phyloP scores from a whole-genome alignment of 2,888 invertebrate genomes.

The Fragum whitleyi region DNA sequence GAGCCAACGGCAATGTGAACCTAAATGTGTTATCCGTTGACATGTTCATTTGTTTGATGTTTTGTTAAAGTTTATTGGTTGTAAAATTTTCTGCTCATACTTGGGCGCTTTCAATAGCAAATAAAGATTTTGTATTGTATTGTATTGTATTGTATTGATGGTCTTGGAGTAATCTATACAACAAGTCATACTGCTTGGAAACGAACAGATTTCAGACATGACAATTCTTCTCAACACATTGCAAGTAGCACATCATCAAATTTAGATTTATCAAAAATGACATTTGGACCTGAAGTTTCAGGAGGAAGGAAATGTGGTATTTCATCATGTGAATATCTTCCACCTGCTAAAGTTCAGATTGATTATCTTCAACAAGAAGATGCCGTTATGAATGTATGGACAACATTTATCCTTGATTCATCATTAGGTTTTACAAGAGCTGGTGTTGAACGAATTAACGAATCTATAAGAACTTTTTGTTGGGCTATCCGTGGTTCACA shows the following conservation, averaged over 20 bases:
- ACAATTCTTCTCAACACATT: slow-evolving; percentile 7
- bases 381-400: slow-evolving; percentile 29
- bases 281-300: slow-evolving; percentile 23
- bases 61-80: too few relatives aligned
- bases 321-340: slow-evolving; percentile 21
- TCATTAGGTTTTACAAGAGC: slow-evolving; percentile 43
- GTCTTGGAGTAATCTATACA: slow-evolving; percentile 9
- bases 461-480: slow-evolving; percentile 31
- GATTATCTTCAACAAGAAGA: slow-evolving; percentile 26
- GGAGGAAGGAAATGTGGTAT: slow-evolving; percentile 25
- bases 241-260: slow-evolving; percentile 1
- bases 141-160: too few relatives aligned
- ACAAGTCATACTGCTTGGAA: slow-evolving; percentile 1
- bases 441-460: slow-evolving; percentile 42
- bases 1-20: too few relatives aligned
- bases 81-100: too few relatives aligned
- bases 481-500: slow-evolving; percentile 44
- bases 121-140: too few relatives aligned
- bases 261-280: slow-evolving; percentile 24
- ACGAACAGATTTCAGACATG: slow-evolving; percentile 24
- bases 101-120: too few relatives aligned
- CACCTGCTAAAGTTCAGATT: slow-evolving; percentile 25
- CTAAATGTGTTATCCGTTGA: too few relatives aligned
- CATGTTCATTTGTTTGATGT: too few relatives aligned
- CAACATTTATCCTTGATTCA: slow-evolving; percentile 35